Conservation (phyloP, 2,113 vertebrate genomes). For the Stegastes partitus region DNA sequence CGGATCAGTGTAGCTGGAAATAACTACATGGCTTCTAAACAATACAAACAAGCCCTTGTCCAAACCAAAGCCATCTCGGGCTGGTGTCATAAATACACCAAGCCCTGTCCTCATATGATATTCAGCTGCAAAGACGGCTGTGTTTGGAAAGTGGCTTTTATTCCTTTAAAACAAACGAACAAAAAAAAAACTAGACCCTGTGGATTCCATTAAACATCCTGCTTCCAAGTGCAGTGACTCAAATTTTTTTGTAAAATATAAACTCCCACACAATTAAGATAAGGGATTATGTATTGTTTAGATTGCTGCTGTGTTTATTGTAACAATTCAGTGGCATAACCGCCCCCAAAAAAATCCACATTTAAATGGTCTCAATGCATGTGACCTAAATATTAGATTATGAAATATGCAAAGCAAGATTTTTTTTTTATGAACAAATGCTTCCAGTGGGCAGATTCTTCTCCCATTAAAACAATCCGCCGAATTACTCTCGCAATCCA, state of each 20-base stretch:
- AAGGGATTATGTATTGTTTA: conserved; percentile 48
- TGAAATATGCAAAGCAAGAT: conserved; percentile 62
- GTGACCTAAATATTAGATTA: conserved; percentile 65
- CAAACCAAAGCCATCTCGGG: conserved; percentile 18
- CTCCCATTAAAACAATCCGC: conserved; percentile 56
- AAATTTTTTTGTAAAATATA: conserved; percentile 50
- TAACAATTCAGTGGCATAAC: conserved; percentile 19
- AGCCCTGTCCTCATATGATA: conserved; percentile 2
- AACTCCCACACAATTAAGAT: conserved; percentile 49
- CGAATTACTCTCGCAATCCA: conserved; percentile 40
- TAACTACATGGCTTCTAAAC: conserved; percentile 42
- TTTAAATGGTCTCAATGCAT: conserved; percentile 26
- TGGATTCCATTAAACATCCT: conserved; percentile 44
- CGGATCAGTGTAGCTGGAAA: conserved; percentile 51
- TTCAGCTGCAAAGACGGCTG: conserved; percentile 7
- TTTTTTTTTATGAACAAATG: conserved; percentile 44
- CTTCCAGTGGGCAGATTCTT: conserved; percentile 46
- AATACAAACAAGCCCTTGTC: conserved; percentile 41
- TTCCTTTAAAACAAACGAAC: not conserved
- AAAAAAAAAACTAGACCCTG: not conserved
- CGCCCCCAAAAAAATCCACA: conserved; percentile 22
- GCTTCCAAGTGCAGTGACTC: conserved; percentile 17
- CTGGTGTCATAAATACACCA: conserved; percentile 21
- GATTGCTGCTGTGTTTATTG: conserved; percentile 33
- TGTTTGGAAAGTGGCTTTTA: conserved; percentile 13